Evolutionary conservation across 2,797 vertebrate genomes (phyloP).

Genomic region (Amazonetta brasiliensis): DNA sequence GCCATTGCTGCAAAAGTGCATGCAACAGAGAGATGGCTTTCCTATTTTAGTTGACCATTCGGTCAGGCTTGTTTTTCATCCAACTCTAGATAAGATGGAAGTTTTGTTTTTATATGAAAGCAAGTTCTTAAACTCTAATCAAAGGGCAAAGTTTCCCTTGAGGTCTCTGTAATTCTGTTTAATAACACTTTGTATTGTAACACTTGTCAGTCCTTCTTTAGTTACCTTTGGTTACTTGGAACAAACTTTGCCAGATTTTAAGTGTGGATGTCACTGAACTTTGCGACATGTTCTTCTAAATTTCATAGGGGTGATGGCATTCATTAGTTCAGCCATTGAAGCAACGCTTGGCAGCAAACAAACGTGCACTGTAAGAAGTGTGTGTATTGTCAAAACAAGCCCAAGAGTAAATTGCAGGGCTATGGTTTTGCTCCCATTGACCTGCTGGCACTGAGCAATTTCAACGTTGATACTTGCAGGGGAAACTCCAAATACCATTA

Average conservation of each 20-base stretch:
- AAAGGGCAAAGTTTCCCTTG: neutral
- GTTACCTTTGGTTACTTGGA: neutral
- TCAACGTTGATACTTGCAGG: constrained; percentile 70
- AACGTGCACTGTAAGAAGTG: accelerated
- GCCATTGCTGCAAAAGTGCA: neutral
- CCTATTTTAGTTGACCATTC: neutral
- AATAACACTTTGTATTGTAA: neutral
- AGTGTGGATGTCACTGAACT: neutral
- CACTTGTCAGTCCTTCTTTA: neutral
- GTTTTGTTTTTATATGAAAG: constrained; percentile 1
- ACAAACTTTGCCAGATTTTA: neutral
- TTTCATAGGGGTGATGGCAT: neutral
- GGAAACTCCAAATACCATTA: constrained; percentile 99
- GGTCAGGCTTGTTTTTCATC: neutral
- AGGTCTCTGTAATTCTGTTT: neutral
- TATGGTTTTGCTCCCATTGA: neutral
- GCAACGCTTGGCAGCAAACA: neutral
- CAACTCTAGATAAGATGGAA: neutral
- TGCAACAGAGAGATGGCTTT: neutral
- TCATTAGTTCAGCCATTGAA: neutral
- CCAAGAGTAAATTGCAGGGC: neutral
- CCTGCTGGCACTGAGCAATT: neutral
- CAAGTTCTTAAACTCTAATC: neutral
- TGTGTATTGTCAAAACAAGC: neutral
- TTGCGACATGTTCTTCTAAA: neutral